Base-by-base conservation (phyloP, 1,140 invertebrate genomes). In the Zaprionus ornatus region DNA sequence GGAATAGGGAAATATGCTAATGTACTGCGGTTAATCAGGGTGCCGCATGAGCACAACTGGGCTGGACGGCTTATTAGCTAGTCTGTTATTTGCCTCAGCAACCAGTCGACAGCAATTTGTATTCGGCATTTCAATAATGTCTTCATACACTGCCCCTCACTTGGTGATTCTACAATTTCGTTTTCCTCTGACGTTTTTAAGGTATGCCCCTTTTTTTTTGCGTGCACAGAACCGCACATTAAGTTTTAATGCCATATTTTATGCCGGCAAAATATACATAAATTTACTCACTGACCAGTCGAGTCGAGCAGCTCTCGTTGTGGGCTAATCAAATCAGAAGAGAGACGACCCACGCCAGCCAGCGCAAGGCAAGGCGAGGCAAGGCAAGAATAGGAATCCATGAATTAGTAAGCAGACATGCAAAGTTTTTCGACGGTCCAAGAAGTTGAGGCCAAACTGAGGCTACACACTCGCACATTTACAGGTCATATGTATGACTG, bases 231-330 rank as follows among this genome's bases (percentile, higher is more conserved):
- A 79, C 71, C 75, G 86, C 67, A 90, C 85, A 90, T 90, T 90
- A 90, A 82, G 75, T 82, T 85, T 85, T 90, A 90, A 90, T 90
- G 82, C 85, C 84, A 88, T 90, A 90, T 87, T 87, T 87, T 87
- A 88, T 84, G 85, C 85, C 71, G 64, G 66, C 74, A 76, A 75
- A 90, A 90, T 90, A 78, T 85, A 68, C 79, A 90, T 90, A 90
- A 82, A 90, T 90, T 90, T 88, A 80, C 80, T 81, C 74, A 74
- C 52, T 68, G 40, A 62, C 48, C 66, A 48, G 59, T 21, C 70
- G 45, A 63, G 48, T 71, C 67, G 37, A 35, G 15, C 52, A 21
- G 45, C 45, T 37, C 21, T 74, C 50, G 62, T 60, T 59, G 67
- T 59, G 45, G 70, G 57, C 85, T 88, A 88, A 88, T 88, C 84